Conservation (phyloP, 2,113 vertebrate species). For the Nyctereutes procyonoides region DNA sequence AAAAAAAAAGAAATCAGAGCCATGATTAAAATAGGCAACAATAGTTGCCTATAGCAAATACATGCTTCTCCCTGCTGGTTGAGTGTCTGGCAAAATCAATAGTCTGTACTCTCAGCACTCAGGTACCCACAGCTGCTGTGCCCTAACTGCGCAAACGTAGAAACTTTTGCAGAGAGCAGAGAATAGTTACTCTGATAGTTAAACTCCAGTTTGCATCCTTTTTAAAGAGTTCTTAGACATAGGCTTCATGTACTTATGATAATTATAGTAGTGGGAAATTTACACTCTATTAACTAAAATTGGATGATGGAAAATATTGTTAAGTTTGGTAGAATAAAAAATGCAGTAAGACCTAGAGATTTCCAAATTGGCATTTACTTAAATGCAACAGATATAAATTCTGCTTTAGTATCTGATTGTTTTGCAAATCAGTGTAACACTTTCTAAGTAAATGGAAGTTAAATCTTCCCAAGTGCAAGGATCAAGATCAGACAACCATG, state of each 20-base stretch:
- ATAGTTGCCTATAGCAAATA: no score
- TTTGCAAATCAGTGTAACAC: slow-evolving; percentile 13
- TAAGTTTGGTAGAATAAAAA: slow-evolving; percentile 15
- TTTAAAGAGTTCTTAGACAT: background rate
- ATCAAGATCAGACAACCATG: slow-evolving; percentile 44
- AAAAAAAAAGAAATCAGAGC: background rate
- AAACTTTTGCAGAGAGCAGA: background rate
- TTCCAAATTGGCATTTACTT: slow-evolving; percentile 42
- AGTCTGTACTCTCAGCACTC: background rate
- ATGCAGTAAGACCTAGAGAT: background rate
- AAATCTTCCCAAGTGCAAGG: slow-evolving; percentile 55
- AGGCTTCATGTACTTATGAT: background rate
- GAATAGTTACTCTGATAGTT: background rate
- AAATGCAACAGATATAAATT: slow-evolving; percentile 45
- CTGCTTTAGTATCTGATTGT: slow-evolving; percentile 37
- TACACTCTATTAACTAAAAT: background rate
- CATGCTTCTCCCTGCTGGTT: no score
- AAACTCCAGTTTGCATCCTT: background rate
- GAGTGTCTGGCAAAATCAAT: no score
- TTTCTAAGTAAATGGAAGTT: slow-evolving; percentile 64
- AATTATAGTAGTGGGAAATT: slow-evolving; percentile 39
- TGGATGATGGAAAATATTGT: background rate
- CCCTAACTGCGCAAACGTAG: background rate
- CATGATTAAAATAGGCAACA: background rate
- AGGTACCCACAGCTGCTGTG: background rate